Evolutionary conservation across 1,140 invertebrate genomes (phyloP).

Genomic region (Drosophila mojavensis): DNA sequence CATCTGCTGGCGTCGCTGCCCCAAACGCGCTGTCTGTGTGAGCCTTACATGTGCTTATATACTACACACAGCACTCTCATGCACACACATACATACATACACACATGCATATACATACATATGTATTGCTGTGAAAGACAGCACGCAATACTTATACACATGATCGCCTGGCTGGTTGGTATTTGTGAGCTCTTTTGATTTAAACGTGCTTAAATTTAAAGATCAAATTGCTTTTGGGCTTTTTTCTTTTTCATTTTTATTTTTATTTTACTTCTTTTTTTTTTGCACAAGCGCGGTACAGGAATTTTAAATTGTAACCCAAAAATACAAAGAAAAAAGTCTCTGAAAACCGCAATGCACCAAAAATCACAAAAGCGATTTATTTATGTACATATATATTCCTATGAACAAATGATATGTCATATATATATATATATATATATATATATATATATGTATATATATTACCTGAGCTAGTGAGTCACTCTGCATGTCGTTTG

Average conservation of each 20-base stretch:
- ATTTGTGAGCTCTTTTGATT: slow-evolving; percentile 73
- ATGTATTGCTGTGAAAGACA: slow-evolving; percentile 17
- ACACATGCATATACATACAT: slow-evolving; percentile 2
- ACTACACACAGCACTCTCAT: slow-evolving; percentile 27
- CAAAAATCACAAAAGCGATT: slow-evolving; percentile 24
- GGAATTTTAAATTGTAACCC: slow-evolving; percentile 73
- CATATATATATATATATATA: neutral
- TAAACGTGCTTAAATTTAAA: slow-evolving; percentile 83
- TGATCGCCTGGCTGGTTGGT: slow-evolving; percentile 34
- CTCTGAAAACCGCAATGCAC: slow-evolving; percentile 54
- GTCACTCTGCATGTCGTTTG: slow-evolving; percentile 63
- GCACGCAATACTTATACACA: slow-evolving; percentile 48
- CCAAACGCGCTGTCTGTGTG: slow-evolving; percentile 60
- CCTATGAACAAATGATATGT: slow-evolving; percentile 13
- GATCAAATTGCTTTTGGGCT: slow-evolving; percentile 73
- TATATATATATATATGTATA: neutral
- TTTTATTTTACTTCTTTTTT: neutral
- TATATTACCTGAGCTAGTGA: slow-evolving; percentile 31
- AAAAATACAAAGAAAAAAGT: slow-evolving; percentile 12
- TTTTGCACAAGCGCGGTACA: slow-evolving; percentile 40
- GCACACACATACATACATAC: slow-evolving; percentile 14
- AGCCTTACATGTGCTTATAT: slow-evolving; percentile 53
- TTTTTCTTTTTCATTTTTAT: neutral
- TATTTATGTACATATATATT: slow-evolving; percentile 1
- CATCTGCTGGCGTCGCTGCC: slow-evolving; percentile 64